Base-by-base conservation (phyloP, 2,888 invertebrate genomes). In the Volucella bombylans region DNA sequence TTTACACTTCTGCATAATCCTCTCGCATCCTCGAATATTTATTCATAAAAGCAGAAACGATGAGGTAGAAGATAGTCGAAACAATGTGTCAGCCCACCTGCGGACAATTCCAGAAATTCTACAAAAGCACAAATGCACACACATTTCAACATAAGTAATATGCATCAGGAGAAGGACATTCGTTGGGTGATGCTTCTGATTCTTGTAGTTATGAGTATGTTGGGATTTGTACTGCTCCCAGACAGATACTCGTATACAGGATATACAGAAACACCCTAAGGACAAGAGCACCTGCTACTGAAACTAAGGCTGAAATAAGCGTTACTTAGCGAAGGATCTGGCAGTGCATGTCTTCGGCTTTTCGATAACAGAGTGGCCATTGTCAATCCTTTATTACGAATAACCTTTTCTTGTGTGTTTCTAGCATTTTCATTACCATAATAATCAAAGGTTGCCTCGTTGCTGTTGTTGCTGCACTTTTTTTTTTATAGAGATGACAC, bases 371-470 rank as follows among this genome's bases (percentile, higher is more conserved):
- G 31, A 31, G 47, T 71, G 67, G 69, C 61, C 71, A 76, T 71
- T 80, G 80, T 74, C 69, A 31, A 31, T 31, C 31, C 31, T 31
- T 79, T 74, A 79, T 73, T 82, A 23, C 18, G 18, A 23, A 23
- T 23, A 79, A 79, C 64, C 64, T 69, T 79, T 65, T 64, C 69
- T 79, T 31, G 31, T 31, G 6, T 31, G 31, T 31, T 74, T 79
- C 79, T 74, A 41, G 10, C 50, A 76, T 80, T 80, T 80, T 67
- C 71, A 74, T 85, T 85, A 76, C 76, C 69, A 76, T 83, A 80
- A 80, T 83, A 74, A 79, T 74, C 74, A 80, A 67, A 76, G 49
- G 15, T 62, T 55, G 43, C 49, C 41, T 15, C 41, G 23, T 18
- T 11, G 14, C 39, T 64, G 18, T 59, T 62, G 57, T 76, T 52